Percentiles rank a stretch among this genome's conserved stretches.
Evolutionary conservation across 2,113 vertebrate species (phyloP).

Genomic region (Accipiter virgatus): DNA sequence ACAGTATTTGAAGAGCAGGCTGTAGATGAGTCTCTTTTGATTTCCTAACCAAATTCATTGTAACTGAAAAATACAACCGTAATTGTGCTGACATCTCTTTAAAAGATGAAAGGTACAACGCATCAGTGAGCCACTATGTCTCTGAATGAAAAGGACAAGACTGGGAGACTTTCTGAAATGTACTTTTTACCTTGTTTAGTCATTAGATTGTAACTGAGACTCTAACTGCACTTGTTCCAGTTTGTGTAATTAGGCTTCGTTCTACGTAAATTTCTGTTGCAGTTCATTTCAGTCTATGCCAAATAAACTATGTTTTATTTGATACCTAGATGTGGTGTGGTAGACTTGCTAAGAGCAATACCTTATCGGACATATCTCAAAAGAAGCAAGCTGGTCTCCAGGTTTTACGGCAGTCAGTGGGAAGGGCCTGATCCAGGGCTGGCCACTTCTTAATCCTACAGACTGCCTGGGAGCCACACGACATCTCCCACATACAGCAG

Average conservation of each 20-base stretch:
- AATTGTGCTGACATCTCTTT: background rate
- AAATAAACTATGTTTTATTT: constrained; percentile 52
- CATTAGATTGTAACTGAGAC: constrained; percentile 13
- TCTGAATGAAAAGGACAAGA: background rate
- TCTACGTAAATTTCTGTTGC: background rate
- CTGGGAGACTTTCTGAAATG: background rate
- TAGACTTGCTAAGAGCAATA: background rate
- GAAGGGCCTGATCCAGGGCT: background rate
- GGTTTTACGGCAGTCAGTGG: background rate
- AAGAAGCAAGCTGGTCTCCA: background rate
- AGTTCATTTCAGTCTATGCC: constrained; percentile 1
- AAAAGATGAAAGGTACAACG: background rate
- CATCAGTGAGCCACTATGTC: background rate
- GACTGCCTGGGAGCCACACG: background rate
- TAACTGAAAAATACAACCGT: background rate
- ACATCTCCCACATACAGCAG: rapidly evolving
- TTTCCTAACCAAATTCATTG: background rate
- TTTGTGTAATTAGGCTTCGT: constrained; percentile 33
- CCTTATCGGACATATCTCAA: rapidly evolving
- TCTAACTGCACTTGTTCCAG: constrained; percentile 24
- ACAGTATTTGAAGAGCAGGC: background rate
- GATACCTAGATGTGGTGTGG: background rate
- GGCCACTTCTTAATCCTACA: rapidly evolving
- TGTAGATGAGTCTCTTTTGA: background rate
- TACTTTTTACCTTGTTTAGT: background rate